Evolutionary conservation across 2,797 vertebrate species (phyloP).

Genomic region (Gobionotothen gibberifrons): DNA sequence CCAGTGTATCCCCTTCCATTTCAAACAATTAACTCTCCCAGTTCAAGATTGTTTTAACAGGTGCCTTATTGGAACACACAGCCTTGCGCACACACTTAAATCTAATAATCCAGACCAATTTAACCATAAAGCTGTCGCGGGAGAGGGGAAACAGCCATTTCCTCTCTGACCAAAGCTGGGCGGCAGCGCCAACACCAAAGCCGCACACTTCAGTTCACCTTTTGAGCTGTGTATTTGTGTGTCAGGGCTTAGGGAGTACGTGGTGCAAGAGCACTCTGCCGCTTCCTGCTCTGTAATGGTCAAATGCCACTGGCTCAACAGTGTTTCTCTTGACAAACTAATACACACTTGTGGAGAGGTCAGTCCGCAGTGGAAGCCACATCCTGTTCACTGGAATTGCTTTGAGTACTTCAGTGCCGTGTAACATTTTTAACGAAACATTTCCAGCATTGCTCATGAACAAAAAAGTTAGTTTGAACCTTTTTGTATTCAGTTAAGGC

Average conservation of each 20-base stretch:
- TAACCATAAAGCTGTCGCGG: conserved; percentile 67
- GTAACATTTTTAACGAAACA: background rate
- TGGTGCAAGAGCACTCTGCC: conserved; percentile 45
- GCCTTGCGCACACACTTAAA: conserved; percentile 63
- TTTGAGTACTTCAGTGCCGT: conserved; percentile 2
- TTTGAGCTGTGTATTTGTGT: conserved; percentile 30
- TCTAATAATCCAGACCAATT: conserved; percentile 72
- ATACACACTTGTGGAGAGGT: conserved; percentile 27
- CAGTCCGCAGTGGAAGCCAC: conserved; percentile 44
- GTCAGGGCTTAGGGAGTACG: conserved; percentile 43
- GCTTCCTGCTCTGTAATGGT: conserved; percentile 66
- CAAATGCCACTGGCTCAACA: conserved; percentile 26
- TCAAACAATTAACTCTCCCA: conserved; percentile 52
- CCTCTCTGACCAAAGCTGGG: conserved; percentile 53
- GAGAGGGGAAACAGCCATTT: conserved; percentile 73
- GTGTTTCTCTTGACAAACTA: conserved; percentile 40
- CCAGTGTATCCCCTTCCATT: conserved; percentile 26
- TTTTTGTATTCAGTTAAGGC: background rate
- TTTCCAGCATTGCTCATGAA: background rate
- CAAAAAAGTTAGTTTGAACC: background rate
- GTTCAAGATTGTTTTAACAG: conserved; percentile 77
- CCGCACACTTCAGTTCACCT: conserved; percentile 44
- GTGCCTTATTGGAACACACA: conserved; percentile 60
- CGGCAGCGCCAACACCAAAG: conserved; percentile 32
- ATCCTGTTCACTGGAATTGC: conserved; percentile 60